Evolutionary conservation across 2,888 invertebrate species (phyloP).

Genomic region (Trichopria drosophilae): DNA sequence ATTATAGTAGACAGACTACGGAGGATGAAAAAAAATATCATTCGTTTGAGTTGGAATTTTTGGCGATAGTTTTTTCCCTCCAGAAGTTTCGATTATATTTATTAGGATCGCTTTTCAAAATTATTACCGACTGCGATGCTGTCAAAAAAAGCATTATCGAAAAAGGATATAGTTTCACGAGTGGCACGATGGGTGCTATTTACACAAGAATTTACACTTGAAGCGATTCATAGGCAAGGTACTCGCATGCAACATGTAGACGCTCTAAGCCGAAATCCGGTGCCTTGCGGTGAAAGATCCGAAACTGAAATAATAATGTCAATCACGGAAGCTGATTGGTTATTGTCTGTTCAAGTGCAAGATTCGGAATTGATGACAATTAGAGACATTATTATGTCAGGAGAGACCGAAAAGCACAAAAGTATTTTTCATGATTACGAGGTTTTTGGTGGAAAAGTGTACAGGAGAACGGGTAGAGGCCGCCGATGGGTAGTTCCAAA

Average conservation of each 20-base stretch:
- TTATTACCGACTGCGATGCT: neutral
- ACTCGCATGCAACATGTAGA: neutral
- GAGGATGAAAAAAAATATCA: neutral
- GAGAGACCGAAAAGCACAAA: neutral
- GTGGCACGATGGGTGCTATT: neutral
- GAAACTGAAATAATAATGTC: neutral
- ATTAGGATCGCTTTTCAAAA: neutral
- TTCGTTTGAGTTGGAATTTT: neutral
- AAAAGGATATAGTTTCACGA: neutral
- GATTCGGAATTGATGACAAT: neutral
- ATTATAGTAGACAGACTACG: neutral
- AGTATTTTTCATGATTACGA: neutral
- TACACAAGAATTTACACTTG: neutral
- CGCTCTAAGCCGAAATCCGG: neutral
- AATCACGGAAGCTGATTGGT: neutral
- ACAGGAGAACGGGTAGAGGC: neutral
- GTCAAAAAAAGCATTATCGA: neutral
- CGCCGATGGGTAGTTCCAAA: constrained; percentile 20
- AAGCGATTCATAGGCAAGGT: neutral
- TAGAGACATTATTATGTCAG: neutral
- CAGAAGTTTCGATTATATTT: neutral
- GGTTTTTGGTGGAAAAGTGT: neutral
- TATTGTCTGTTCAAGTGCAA: neutral
- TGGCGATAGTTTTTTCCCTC: neutral
- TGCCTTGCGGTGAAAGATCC: no score